Conservation (phyloP, 2,888 invertebrate genomes). For the Hedya salicella region DNA sequence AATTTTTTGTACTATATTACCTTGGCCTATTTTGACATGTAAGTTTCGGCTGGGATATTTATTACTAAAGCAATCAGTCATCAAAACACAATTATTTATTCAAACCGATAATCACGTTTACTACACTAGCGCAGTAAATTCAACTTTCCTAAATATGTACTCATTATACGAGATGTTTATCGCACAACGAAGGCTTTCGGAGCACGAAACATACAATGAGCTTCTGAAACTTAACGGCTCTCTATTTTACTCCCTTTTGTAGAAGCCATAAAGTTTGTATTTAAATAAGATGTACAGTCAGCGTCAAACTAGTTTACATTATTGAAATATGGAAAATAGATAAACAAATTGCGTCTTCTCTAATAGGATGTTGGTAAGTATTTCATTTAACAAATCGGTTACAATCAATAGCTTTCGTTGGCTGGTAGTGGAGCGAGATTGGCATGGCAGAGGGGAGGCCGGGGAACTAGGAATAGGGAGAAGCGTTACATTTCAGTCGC, state of each 20-base stretch:
- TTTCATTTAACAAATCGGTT: too few species aligned
- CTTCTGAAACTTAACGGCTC: not conserved
- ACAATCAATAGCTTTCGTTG: not conserved
- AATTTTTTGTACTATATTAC: too few species aligned
- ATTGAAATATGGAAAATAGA: too few species aligned
- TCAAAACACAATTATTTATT: not conserved
- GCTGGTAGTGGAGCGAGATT: conserved; percentile 46
- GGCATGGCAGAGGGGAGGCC: conserved; percentile 40
- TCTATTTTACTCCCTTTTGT: not conserved
- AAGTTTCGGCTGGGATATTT: too few species aligned
- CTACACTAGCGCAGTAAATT: not conserved
- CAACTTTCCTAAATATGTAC: not conserved
- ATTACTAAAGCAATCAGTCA: not conserved
- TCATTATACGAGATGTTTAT: conserved; percentile 20
- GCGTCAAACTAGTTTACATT: too few species aligned
- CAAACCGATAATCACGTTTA: not conserved
- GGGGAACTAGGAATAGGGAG: too few species aligned
- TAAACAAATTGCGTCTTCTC: too few species aligned
- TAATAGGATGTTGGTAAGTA: too few species aligned
- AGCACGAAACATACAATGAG: not conserved
- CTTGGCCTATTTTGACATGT: too few species aligned
- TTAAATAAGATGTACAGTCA: not conserved
- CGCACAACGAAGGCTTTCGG: not conserved
- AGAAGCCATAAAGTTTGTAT: conserved; percentile 1
- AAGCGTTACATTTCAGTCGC: too few species aligned